Evolutionary conservation across 2,113 vertebrate species (phyloP), one percentile per base, ranked within the genome.

Genomic region (Sarotherodon lohbergeri): DNA sequence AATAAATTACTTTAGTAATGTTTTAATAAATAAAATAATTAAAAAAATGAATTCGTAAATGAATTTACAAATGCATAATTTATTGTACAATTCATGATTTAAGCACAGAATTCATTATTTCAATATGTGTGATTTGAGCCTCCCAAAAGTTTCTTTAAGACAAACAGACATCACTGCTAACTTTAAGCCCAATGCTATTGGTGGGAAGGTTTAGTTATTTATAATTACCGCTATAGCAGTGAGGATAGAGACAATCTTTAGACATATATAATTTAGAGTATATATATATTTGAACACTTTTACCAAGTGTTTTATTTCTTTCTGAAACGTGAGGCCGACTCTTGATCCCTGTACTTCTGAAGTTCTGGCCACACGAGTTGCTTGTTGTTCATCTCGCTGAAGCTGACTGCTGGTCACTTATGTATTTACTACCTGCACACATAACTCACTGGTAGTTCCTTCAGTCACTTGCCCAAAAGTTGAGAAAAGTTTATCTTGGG

Each of bases 21-120:
- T 0, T 36, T 66, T 0, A 36, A 66, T 36, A n/a, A 0, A 36
- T 66, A 12, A 66, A 66, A 63, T 36, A 36, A 66, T 63, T 1
- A 0, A 36, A 36, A n/a, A 36, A 1, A n/a, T 2, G 0, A 66
- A 66, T 66, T 66, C 0, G 2, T 0, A 36, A 63, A n/a, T 63
- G 0, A 7, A 7, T 63, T n/a, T 63, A 12, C 32, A 66, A 36
- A 66, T 1, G 3, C 17, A 36, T 66, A 2, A 66, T 66, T 66
- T 66, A 66, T 3, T 66, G 32, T 1, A 36, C 17, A 66, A 39
- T 36, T 66, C 32, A 63, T 7, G 29, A 63, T n/a, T 63, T 63
- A 63, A 63, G 0, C 59, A 63, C 29, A 63, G 17, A 36, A 63
- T n/a, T 66, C 4, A 36, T 66, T 36, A 66, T 66, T 2, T 66